Evolutionary conservation across 2,888 invertebrate species (phyloP).

Genomic region (Camponotus fellah): DNA sequence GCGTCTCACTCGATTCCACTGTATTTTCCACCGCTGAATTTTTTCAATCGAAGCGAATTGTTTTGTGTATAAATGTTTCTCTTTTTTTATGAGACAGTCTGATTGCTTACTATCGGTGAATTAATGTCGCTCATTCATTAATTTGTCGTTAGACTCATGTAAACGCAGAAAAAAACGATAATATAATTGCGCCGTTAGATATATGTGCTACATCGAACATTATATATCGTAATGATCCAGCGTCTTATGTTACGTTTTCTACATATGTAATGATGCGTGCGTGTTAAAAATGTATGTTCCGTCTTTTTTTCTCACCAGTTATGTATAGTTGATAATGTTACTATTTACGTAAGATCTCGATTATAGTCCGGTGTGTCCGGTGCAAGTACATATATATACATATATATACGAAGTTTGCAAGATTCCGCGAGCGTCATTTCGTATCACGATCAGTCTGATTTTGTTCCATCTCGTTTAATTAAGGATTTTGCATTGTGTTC

Average conservation of each 20-base stretch:
- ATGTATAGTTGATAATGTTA: constrained; percentile 58
- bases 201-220: not conserved
- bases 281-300: constrained; percentile 13
- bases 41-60: not conserved
- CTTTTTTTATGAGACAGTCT: not conserved
- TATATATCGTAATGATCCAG: constrained; percentile 14
- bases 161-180: not conserved
- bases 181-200: constrained; percentile 5
- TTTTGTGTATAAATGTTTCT: not conserved
- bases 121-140: constrained; percentile 13
- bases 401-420: constrained; percentile 23
- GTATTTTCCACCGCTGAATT: constrained; percentile 13
- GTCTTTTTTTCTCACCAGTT: constrained; percentile 57
- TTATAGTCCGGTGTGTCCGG: not conserved
- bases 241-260: constrained; percentile 8
- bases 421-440: not conserved
- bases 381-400: not conserved
- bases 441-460: not conserved
- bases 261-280: constrained; percentile 35
- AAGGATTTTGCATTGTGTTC: constrained; percentile 1
- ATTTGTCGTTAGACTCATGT: constrained; percentile 18
- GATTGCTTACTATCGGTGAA: constrained; percentile 1
- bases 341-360: constrained; percentile 57
- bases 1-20: constrained; percentile 17
- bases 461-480: constrained; percentile 17